phyloP scores from a whole-genome alignment of 2,797 vertebrate species.

The Fistularia tabacaria region DNA sequence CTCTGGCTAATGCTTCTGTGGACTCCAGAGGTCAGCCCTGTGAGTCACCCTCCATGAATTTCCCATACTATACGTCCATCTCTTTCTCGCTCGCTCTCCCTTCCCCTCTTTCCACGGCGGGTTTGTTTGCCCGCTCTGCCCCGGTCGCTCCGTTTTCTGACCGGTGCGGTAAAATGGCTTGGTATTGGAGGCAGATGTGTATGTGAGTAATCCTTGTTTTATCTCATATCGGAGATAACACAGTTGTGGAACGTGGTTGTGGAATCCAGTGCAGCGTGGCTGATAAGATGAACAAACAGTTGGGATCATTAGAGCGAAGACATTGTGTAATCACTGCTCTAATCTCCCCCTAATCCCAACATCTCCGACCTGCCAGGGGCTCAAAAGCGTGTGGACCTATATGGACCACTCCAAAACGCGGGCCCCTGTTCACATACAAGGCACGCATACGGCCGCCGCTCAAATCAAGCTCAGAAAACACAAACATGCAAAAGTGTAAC shows the following conservation, averaged over 20 bases:
- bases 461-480: conserved; percentile 29
- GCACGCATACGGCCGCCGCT: conserved; percentile 14
- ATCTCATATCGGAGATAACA: conserved; percentile 66
- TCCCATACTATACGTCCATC: conserved; percentile 50
- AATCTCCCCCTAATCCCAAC: conserved; percentile 79
- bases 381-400: conserved; percentile 43
- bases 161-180: conserved; percentile 25
- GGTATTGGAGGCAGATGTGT: conserved; percentile 25
- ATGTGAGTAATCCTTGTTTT: conserved; percentile 59
- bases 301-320: conserved; percentile 82
- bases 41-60: conserved; percentile 63
- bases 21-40: conserved; percentile 59
- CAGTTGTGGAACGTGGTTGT: conserved; percentile 27
- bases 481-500: conserved; percentile 30
- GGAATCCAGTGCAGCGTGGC: conserved; percentile 72
- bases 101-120: conserved; percentile 19
- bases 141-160: conserved; percentile 14
- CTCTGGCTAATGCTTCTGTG: conserved; percentile 68
- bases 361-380: conserved; percentile 67
- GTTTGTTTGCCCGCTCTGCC: conserved; percentile 37
- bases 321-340: conserved; percentile 80
- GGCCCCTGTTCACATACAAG: conserved; percentile 25
- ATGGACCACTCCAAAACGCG: conserved; percentile 41
- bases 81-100: conserved; percentile 20
- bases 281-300: conserved; percentile 84